Evolutionary conservation across 2,113 vertebrate genomes (phyloP).

Genomic region (Sylvia atricapilla): DNA sequence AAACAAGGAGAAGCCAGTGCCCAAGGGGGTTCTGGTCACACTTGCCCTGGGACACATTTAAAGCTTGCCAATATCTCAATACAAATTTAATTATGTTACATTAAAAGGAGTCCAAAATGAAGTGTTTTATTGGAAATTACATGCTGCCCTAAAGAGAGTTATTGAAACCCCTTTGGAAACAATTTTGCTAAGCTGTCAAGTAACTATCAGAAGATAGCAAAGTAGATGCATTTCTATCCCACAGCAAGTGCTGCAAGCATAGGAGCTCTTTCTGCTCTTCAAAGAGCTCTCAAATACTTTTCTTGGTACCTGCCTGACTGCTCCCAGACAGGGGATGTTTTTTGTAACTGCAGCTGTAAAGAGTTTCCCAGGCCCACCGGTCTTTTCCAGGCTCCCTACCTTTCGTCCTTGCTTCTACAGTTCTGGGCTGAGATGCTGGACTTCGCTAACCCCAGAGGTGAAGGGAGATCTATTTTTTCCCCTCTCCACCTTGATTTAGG

Average conservation of each 20-base stretch:
- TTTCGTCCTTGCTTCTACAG: neutral
- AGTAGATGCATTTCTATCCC: neutral
- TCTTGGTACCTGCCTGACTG: neutral
- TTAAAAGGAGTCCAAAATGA: neutral
- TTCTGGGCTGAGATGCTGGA: neutral
- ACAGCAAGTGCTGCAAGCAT: neutral
- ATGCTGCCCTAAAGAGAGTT: neutral
- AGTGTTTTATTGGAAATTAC: neutral
- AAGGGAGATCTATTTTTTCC: neutral
- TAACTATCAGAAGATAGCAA: neutral
- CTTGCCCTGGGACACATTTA: neutral
- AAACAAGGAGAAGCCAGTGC: neutral
- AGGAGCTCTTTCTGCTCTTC: neutral
- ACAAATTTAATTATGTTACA: neutral
- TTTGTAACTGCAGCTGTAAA: neutral
- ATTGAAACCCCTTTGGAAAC: neutral
- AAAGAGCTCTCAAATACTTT: neutral
- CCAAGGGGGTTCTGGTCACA: neutral
- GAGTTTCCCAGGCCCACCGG: neutral
- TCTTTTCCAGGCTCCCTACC: neutral
- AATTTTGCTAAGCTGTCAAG: neutral
- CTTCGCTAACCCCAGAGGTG: neutral
- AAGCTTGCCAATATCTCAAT: neutral
- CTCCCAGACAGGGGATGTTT: fast-evolving
- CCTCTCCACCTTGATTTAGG: neutral